A percentile compares a stretch with the other conserved stretches of the same genome.
These are phyloP conservation scores for Drosophila affinis DNA, from an alignment of 2,888 invertebrate genomes.

Conservation along the genomic window DNA sequence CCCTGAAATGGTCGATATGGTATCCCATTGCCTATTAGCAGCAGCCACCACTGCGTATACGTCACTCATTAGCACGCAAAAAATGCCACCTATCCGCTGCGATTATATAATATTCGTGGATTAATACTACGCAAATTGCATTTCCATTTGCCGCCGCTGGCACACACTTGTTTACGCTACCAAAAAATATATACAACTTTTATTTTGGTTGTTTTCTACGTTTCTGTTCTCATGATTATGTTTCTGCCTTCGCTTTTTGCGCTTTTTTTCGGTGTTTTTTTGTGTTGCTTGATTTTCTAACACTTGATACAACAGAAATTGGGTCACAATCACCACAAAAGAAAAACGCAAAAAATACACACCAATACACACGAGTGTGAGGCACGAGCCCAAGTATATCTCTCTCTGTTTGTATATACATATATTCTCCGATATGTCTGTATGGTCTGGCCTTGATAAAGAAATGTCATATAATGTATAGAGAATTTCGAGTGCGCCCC, in stretches of 20 bases:
- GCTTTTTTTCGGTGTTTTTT: conserved; percentile 7
- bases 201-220: conserved; percentile 13
- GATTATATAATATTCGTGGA: conserved; percentile 40
- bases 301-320: conserved; percentile 74
- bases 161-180: conserved; percentile 28
- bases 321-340: conserved; percentile 60
- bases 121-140: conserved; percentile 48
- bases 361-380: conserved; percentile 10
- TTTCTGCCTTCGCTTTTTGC: conserved; percentile 9
- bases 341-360: conserved; percentile 42
- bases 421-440: conserved; percentile 7
- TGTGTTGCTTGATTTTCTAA: conserved; percentile 43
- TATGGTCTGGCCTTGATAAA: conserved; percentile 43
- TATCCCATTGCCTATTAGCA: neutral
- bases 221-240: conserved; percentile 18
- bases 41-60: conserved; percentile 29
- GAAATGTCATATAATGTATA: conserved; percentile 39
- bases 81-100: neutral
- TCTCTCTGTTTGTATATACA: neutral
- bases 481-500: conserved; percentile 1
- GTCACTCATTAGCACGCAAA: conserved; percentile 25
- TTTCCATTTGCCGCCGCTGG: conserved; percentile 5
- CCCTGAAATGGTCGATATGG: no score
- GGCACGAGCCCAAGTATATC: conserved; percentile 12
- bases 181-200: conserved; percentile 17